phyloP scores from a whole-genome alignment of 2,888 invertebrate species.

The Watsonalla binaria region DNA sequence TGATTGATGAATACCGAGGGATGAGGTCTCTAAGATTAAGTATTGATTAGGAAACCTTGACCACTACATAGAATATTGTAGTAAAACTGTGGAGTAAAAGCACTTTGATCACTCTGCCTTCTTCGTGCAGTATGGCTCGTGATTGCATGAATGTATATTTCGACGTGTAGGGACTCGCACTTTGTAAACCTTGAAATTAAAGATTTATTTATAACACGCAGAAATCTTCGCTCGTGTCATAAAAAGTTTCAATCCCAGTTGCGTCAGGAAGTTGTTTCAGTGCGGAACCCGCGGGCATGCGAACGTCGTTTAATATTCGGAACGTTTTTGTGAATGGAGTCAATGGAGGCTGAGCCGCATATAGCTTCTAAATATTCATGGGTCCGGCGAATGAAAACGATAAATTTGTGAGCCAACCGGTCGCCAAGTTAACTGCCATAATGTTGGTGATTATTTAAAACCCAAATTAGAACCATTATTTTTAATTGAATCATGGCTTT shows the following conservation, averaged over 20 bases:
- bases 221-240: slow-evolving; percentile 1
- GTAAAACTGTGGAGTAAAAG: no score
- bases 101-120: no score
- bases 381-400: slow-evolving; percentile 38
- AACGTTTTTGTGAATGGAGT: slow-evolving; percentile 33
- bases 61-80: no score
- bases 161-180: no score
- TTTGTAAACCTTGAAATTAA: no score
- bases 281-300: slow-evolving; percentile 4
- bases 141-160: no score
- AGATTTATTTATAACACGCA: no score
- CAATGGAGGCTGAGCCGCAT: slow-evolving; percentile 34
- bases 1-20: no score
- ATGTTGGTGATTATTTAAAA: slow-evolving; percentile 4
- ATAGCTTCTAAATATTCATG: slow-evolving; percentile 60
- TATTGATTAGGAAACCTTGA: no score
- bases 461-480: neutral
- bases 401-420: slow-evolving; percentile 34
- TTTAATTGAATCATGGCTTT: neutral
- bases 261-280: slow-evolving; percentile 6
- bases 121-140: no score
- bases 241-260: slow-evolving; percentile 3
- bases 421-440: slow-evolving; percentile 30
- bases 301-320: slow-evolving; percentile 22
- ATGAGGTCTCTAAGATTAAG: no score